phyloP scores from a whole-genome alignment of 2,113 vertebrate genomes.

The Glaucomys volans region DNA sequence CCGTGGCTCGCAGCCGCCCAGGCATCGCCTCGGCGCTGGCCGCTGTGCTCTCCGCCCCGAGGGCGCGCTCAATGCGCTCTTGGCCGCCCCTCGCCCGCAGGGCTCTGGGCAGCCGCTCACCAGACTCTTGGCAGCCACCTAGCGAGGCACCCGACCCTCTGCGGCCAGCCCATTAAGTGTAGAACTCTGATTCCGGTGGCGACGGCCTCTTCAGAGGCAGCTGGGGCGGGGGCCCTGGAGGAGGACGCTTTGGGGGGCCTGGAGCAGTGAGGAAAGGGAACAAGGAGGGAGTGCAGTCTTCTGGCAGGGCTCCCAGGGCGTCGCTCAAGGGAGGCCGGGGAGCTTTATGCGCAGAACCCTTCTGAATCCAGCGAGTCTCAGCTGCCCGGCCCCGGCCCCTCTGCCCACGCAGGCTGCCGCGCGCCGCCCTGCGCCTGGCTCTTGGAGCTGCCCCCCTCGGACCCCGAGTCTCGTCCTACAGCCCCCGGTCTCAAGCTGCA shows the following conservation, averaged over 20 bases:
- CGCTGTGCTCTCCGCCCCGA: slow-evolving; percentile 75
- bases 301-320: not conserved
- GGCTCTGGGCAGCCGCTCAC: not conserved
- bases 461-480: not conserved
- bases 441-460: not conserved
- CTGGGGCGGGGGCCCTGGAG: not conserved
- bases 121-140: slow-evolving; percentile 71
- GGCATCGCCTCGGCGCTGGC: slow-evolving; percentile 59
- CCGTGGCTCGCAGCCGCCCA: slow-evolving; percentile 72
- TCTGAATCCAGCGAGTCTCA: not conserved
- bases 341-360: not conserved
- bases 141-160: slow-evolving; percentile 77
- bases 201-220: not conserved
- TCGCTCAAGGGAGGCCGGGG: not conserved
- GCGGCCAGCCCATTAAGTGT: slow-evolving; percentile 66
- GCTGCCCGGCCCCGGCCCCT: not conserved
- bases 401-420: not conserved
- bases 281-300: not conserved
- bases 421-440: not conserved
- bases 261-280: not conserved
- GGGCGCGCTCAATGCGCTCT: slow-evolving; percentile 60
- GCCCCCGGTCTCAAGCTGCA: not conserved
- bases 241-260: not conserved
- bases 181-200: not conserved
- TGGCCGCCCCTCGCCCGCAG: not conserved